A percentile compares a stretch with the other conserved stretches of the same genome.
phyloP scores from a whole-genome alignment of 2,888 invertebrate species.

The Aporophyla lueneburgensis region DNA sequence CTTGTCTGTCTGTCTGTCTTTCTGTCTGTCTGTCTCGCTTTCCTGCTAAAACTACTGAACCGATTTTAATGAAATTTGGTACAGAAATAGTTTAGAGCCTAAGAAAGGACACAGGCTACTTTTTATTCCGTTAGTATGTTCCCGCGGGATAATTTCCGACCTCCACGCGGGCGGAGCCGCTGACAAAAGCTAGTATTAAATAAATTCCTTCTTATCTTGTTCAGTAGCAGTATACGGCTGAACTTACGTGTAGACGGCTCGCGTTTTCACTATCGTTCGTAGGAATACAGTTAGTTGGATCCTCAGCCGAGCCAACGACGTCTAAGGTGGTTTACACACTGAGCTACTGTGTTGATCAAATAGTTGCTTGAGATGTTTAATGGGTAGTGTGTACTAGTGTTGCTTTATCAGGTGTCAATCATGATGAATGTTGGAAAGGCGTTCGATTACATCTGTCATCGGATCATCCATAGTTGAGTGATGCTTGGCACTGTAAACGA shows the following conservation, averaged over 20 bases:
- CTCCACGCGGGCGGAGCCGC: no score
- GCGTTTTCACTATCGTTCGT: constrained; percentile 66
- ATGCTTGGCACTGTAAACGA: not conserved
- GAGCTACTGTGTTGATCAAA: constrained; percentile 17
- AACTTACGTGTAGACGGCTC: constrained; percentile 54
- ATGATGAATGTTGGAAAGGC: not conserved
- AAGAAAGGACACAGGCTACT: no score
- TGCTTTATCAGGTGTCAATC: constrained; percentile 32
- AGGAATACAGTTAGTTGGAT: constrained; percentile 63
- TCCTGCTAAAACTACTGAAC: no score
- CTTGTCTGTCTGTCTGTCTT: no score
- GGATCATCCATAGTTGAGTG: constrained; percentile 8
- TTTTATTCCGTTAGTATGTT: no score
- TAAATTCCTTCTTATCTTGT: constrained; percentile 48
- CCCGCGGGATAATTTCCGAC: no score
- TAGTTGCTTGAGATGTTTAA: not conserved
- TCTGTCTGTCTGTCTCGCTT: no score
- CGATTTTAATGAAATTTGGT: no score
- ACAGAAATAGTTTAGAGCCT: no score
- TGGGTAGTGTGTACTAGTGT: not conserved
- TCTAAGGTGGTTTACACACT: constrained; percentile 50
- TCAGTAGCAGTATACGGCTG: constrained; percentile 53
- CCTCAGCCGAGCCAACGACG: constrained; percentile 46
- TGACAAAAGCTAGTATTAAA: no score
- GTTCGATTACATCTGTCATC: constrained; percentile 37